Percentiles rank a stretch among this genome's conserved stretches.
These are phyloP conservation scores for Drosophila cyrtoloma DNA, from an alignment of 2,888 invertebrate species.

Conservation along the genomic window DNA sequence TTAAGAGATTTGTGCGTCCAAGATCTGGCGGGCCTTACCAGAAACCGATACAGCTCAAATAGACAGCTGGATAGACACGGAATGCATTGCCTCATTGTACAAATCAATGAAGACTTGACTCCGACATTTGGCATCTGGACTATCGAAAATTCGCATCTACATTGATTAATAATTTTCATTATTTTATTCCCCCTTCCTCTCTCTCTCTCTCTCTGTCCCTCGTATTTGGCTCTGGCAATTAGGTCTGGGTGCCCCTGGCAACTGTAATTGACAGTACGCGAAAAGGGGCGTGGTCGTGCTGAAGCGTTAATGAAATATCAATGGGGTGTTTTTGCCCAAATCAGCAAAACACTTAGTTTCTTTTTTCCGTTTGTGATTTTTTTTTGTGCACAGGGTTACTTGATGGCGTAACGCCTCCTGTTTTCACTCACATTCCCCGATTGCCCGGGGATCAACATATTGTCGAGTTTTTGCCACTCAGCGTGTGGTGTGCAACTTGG, in stretches of 20 bases:
- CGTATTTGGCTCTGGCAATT: constrained; percentile 49
- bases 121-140: not conserved
- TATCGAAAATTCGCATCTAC: constrained; percentile 43
- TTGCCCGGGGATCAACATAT: constrained; percentile 64
- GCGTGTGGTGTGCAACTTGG: constrained; percentile 58
- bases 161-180: constrained; percentile 64
- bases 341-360: constrained; percentile 60
- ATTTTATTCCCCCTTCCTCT: constrained; percentile 17
- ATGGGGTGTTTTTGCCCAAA: constrained; percentile 68
- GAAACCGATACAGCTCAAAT: constrained; percentile 15
- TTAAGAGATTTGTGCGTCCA: constrained; percentile 65
- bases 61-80: constrained; percentile 48
- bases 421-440: constrained; percentile 36
- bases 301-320: constrained; percentile 75
- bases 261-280: constrained; percentile 69
- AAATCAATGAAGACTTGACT: not conserved
- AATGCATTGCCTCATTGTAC: constrained; percentile 52
- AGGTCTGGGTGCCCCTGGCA: constrained; percentile 53
- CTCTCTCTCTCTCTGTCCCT: constrained; percentile 22
- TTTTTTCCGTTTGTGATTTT: constrained; percentile 12
- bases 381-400: constrained; percentile 31
- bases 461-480: constrained; percentile 64
- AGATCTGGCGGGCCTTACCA: constrained; percentile 20
- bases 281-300: constrained; percentile 53
- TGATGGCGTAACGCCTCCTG: constrained; percentile 46